A percentile compares a stretch with the other conserved stretches of the same genome.
Evolutionary conservation across 2,888 invertebrate genomes (phyloP).

Genomic region (Yponomeuta sedellus): DNA sequence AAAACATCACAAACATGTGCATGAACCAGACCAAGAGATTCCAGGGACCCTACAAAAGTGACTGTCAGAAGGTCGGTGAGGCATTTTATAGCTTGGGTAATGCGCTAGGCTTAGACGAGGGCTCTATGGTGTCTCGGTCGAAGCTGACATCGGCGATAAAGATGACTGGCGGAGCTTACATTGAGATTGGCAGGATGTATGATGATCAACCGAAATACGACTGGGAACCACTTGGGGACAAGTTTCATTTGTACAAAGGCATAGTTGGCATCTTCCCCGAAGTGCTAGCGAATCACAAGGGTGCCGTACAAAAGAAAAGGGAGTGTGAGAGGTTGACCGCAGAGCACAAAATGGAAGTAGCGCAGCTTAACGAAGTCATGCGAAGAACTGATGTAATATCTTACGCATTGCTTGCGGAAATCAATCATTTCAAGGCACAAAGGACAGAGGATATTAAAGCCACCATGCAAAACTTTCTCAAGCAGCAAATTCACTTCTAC

Average conservation of each 20-base stretch:
- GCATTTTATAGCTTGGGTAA: slow-evolving; percentile 90
- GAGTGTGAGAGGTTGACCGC: slow-evolving; percentile 89
- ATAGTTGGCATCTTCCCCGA: slow-evolving; percentile 94
- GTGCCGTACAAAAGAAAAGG: slow-evolving; percentile 90
- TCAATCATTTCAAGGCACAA: slow-evolving; percentile 93
- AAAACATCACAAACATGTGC: slow-evolving; percentile 86
- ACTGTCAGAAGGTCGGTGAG: slow-evolving; percentile 93
- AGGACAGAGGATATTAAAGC: slow-evolving; percentile 89
- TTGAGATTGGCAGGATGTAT: slow-evolving; percentile 91
- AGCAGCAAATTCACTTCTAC: slow-evolving; percentile 94
- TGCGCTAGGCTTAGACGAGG: slow-evolving; percentile 87
- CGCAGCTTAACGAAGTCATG: slow-evolving; percentile 87
- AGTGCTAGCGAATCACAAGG: slow-evolving; percentile 91
- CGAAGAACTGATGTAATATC: slow-evolving; percentile 93
- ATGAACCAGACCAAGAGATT: slow-evolving; percentile 92
- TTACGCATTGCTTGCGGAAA: slow-evolving; percentile 95
- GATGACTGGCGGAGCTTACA: slow-evolving; percentile 91
- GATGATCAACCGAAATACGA: slow-evolving; percentile 93
- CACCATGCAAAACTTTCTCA: slow-evolving; percentile 90
- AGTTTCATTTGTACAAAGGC: slow-evolving; percentile 95
- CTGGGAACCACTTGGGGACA: slow-evolving; percentile 93
- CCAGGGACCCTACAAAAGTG: slow-evolving; percentile 89
- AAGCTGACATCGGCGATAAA: slow-evolving; percentile 88
- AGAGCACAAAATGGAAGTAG: slow-evolving; percentile 89
- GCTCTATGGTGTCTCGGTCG: slow-evolving; percentile 77